Conservation (phyloP, 2,888 invertebrate species). For the Ormyrus labotus region DNA sequence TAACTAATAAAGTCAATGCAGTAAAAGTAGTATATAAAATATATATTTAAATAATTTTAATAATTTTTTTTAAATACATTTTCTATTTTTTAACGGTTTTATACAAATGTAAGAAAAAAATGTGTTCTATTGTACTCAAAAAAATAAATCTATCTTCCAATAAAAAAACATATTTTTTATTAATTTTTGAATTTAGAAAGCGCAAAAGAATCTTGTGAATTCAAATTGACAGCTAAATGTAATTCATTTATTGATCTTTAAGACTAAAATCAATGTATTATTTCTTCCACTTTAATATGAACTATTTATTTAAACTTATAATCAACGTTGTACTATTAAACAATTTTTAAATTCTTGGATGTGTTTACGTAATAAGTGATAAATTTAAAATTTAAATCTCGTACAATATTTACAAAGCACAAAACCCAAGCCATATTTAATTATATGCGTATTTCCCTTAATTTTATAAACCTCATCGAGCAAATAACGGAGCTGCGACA, state of each 20-base stretch:
- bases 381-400: neutral
- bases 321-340: neutral
- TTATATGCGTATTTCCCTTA: neutral
- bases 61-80: constrained; percentile 32
- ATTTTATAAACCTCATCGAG: constrained; percentile 32
- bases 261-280: constrained; percentile 6
- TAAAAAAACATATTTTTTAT: constrained; percentile 40
- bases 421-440: constrained; percentile 9
- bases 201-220: constrained; percentile 20
- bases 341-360: neutral
- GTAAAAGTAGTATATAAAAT: constrained; percentile 39
- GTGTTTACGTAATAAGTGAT: neutral
- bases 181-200: constrained; percentile 28
- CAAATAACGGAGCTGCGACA: constrained; percentile 51
- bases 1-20: constrained; percentile 47
- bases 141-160: constrained; percentile 45
- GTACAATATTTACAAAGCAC: constrained; percentile 8
- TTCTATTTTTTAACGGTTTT: constrained; percentile 52
- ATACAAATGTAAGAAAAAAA: constrained; percentile 39
- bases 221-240: constrained; percentile 21
- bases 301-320: neutral
- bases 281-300: too few relatives aligned
- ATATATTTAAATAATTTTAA: constrained; percentile 38
- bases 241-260: constrained; percentile 19
- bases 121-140: constrained; percentile 40